These are phyloP conservation scores for Antheraea assamensis DNA, from an alignment of 2,888 invertebrate genomes.

Conservation along the genomic window DNA sequence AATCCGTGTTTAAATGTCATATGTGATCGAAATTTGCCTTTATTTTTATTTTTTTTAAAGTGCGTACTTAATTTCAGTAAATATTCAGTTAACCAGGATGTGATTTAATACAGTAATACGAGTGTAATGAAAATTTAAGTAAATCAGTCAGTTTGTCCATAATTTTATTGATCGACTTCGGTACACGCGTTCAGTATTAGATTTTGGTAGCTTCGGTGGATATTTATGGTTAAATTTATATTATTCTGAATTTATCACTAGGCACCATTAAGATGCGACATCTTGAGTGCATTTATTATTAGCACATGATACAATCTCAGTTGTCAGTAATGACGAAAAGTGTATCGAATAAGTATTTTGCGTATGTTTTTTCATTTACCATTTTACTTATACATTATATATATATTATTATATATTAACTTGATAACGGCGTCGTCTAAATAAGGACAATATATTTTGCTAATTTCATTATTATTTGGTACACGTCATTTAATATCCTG, in stretches of 20 bases:
- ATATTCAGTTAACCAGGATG: slow-evolving; percentile 26
- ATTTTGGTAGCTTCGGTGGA: slow-evolving; percentile 46
- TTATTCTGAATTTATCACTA: slow-evolving; percentile 37
- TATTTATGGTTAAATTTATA: slow-evolving; percentile 62
- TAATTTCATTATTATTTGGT: no score
- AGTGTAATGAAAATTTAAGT: slow-evolving; percentile 55
- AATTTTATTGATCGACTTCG: slow-evolving; percentile 13
- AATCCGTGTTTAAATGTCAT: slow-evolving; percentile 45
- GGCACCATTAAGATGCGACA: background rate
- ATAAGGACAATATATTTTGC: background rate
- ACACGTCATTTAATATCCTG: no score
- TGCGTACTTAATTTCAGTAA: background rate
- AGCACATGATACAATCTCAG: background rate
- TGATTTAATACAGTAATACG: slow-evolving; percentile 54
- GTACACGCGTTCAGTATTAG: background rate
- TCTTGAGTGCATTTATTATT: background rate
- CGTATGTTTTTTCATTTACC: background rate
- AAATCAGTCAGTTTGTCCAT: slow-evolving; percentile 58
- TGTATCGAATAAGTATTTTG: background rate
- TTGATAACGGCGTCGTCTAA: background rate
- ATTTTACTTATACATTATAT: no score
- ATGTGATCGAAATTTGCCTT: slow-evolving; percentile 31
- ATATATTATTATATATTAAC: background rate
- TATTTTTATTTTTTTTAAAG: slow-evolving; percentile 19
- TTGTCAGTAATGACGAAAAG: background rate